Evolutionary conservation across 2,113 vertebrate genomes (phyloP).

Genomic region (Chroicocephalus ridibundus): DNA sequence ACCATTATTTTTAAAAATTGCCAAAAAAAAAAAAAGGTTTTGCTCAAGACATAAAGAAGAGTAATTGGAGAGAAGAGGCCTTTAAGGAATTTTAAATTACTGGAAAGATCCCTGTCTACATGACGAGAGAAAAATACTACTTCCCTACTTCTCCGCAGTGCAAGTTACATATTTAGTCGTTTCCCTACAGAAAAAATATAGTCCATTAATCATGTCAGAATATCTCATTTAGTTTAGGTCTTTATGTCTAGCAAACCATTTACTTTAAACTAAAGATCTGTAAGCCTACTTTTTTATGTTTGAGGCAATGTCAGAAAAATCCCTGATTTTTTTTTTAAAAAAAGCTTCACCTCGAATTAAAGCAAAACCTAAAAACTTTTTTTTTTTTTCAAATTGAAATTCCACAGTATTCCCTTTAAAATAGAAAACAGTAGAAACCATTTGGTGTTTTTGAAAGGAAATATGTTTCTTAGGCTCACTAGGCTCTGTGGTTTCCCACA

Average conservation of each 20-base stretch:
- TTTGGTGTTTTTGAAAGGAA: not conserved
- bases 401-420: not conserved
- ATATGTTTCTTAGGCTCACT: not conserved
- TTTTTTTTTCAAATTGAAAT: not conserved
- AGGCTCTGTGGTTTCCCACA: not conserved
- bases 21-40: not conserved
- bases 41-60: not conserved
- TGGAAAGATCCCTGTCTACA: not conserved
- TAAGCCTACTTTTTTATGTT: not conserved
- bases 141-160: not conserved
- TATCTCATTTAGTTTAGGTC: not conserved
- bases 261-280: not conserved
- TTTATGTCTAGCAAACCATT: not conserved
- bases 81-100: not conserved
- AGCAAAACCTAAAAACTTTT: not conserved
- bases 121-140: not conserved
- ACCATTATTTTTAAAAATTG: not conserved
- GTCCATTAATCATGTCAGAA: not conserved
- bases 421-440: not conserved
- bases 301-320: not conserved
- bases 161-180: not conserved
- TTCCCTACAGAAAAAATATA: not conserved
- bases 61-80: not conserved
- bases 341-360: not conserved
- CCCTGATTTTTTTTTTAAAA: not conserved